Conservation (phyloP, 2,113 vertebrate genomes). For the Passer domesticus region DNA sequence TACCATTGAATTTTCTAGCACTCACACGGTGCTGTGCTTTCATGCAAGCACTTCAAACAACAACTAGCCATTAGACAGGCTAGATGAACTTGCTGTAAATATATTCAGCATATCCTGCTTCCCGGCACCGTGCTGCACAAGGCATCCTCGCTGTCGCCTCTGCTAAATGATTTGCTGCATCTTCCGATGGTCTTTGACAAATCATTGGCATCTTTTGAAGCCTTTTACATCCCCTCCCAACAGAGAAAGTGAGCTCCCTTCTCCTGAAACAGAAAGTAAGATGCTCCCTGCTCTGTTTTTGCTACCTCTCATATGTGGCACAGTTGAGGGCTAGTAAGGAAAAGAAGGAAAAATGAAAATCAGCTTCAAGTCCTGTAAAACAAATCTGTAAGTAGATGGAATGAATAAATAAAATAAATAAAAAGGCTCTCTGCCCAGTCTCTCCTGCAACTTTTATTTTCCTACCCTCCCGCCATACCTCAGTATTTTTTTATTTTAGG, state of each 20-base stretch:
- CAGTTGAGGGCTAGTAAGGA: neutral
- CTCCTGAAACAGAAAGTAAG: neutral
- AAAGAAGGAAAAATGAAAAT: neutral
- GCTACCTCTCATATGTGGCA: neutral
- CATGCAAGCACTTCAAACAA: slow-evolving; percentile 28
- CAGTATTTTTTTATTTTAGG: slow-evolving; percentile 9
- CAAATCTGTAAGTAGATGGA: neutral
- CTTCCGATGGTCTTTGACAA: neutral
- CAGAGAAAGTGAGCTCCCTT: neutral
- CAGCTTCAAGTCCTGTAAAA: neutral
- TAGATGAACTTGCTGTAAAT: neutral
- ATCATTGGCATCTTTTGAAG: neutral
- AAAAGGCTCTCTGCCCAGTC: neutral
- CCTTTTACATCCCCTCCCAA: neutral
- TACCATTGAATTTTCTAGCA: neutral
- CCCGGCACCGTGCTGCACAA: accelerated
- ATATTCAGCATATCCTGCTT: neutral
- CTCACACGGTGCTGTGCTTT: neutral
- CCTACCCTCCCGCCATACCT: slow-evolving; percentile 11
- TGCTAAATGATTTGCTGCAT: neutral
- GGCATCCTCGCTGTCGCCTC: neutral
- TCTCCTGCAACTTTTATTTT: slow-evolving; percentile 13
- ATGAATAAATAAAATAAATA: neutral
- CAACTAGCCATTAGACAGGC: slow-evolving; percentile 24
- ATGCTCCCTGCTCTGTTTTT: neutral